Evolutionary conservation across 1,140 invertebrate species (phyloP), one percentile per base, ranked within the genome.

Genomic region (Drosophila pectinifera): DNA sequence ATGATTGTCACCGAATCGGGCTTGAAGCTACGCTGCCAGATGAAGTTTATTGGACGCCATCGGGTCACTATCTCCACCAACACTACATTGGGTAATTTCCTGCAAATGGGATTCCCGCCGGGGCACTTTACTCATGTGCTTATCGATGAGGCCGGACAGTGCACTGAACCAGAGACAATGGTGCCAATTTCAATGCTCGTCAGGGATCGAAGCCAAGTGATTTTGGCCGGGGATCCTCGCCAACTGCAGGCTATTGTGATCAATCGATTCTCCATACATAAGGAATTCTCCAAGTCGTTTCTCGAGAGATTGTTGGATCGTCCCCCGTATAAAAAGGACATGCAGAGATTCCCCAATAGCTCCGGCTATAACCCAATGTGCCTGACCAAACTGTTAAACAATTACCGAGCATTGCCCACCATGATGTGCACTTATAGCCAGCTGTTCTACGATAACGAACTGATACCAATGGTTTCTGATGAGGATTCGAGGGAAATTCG

Each of bases 81-180:
- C 80, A 92, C 92, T 10, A 94, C 95, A 14, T 90, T 97, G 5
- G 97, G 96, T 1, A 91, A 94, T 34, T 91, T 98, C 4, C 94
- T 95, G 67, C 94, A 93, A 39, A 94, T 94, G 93, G 95, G 93
- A 5, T 94, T 97, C 53, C 94, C 94, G 0, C 76, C 92, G 55
- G 95, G 95, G 11, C 96, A 98, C 93, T 98, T 98, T 88, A 96
- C 96, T 3, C 97, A 98, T 90, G 93, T 97, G 0, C 94, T 98
- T 51, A 93, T 98, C 46, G 98, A 99, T 91, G 98, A 99, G 93
- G 96, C 97, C 48, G 98, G 97, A 0, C 97, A 98, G 91, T 95
- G 96, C 5, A 97, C 95, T 3, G 98, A 99, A 93, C 96, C 97
- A 8, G 98, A 99, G 93, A 94, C 95, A 42, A 93, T 98, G 93